Conservation (phyloP, 2,888 invertebrate genomes). For the Polyploca ridens region DNA sequence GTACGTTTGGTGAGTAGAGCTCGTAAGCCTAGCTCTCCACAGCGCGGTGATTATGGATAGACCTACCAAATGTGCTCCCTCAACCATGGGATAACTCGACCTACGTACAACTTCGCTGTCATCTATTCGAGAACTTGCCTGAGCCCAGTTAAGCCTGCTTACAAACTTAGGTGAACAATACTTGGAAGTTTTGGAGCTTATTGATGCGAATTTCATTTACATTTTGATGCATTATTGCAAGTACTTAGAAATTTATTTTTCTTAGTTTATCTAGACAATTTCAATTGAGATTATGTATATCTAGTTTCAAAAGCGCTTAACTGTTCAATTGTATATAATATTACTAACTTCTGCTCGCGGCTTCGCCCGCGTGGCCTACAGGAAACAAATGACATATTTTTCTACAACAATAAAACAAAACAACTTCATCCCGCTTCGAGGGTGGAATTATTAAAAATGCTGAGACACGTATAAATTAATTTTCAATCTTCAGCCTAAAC, state of each 20-base stretch:
- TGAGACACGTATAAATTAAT: too few relatives aligned
- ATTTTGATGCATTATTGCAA: not conserved
- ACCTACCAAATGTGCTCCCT: conserved; percentile 4
- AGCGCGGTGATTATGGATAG: not conserved
- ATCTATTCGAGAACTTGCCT: conserved; percentile 2
- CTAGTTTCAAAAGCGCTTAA: too few relatives aligned
- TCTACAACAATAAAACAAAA: too few relatives aligned
- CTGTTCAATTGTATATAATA: too few relatives aligned
- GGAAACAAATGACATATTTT: too few relatives aligned
- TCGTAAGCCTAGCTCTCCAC: conserved; percentile 1
- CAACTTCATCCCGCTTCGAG: too few relatives aligned
- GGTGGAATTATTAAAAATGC: too few relatives aligned
- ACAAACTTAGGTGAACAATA: not conserved
- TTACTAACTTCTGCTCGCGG: too few relatives aligned
- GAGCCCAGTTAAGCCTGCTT: conserved; percentile 8
- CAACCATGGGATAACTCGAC: not conserved
- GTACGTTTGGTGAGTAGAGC: not conserved
- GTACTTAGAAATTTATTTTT: not conserved
- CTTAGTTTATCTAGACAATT: too few relatives aligned
- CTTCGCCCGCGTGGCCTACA: too few relatives aligned
- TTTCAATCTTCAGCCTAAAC: too few relatives aligned
- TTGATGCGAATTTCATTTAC: conserved; percentile 2
- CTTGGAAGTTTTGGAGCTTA: conserved; percentile 3
- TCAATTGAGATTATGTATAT: too few relatives aligned
- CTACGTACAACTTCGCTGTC: conserved; percentile 3